These are phyloP conservation scores for Oscheius myriophilus DNA, from an alignment of 2,888 invertebrate genomes.

Conservation along the genomic window DNA sequence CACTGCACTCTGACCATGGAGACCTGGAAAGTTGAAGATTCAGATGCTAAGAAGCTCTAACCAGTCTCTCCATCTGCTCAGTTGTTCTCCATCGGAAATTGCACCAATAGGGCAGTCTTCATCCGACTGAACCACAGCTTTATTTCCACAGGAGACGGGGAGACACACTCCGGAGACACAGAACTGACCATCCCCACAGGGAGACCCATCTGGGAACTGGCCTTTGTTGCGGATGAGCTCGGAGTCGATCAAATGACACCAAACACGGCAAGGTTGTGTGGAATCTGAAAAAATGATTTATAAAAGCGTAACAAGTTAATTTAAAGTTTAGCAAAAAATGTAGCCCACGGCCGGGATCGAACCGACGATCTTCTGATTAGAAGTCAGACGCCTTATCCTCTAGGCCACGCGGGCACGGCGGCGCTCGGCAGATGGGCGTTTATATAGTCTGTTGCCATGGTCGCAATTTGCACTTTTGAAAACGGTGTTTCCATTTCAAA, in stretches of 20 bases:
- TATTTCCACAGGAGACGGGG: constrained; percentile 55
- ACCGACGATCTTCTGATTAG: no score
- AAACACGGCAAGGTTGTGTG: constrained; percentile 69
- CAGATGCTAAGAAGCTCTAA: neutral
- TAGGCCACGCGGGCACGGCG: no score
- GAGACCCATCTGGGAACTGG: constrained; percentile 70
- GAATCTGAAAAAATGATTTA: constrained; percentile 52
- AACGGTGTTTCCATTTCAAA: no score
- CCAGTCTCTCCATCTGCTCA: constrained; percentile 47
- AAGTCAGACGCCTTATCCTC: no score
- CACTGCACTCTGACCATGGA: constrained; percentile 51
- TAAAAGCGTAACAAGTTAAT: no score
- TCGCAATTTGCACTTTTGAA: no score
- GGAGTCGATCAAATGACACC: constrained; percentile 69
- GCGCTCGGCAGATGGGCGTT: no score
- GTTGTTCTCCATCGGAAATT: constrained; percentile 28
- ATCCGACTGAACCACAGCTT: constrained; percentile 56
- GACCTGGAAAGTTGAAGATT: constrained; percentile 29
- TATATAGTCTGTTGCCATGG: no score
- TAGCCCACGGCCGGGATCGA: no score
- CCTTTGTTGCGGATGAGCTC: constrained; percentile 70
- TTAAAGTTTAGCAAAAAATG: no score
- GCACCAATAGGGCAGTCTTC: constrained; percentile 56
- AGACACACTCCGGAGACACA: constrained; percentile 69
- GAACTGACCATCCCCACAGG: constrained; percentile 64